Base-by-base conservation (phyloP, 2,888 invertebrate genomes). In the Eueremaeus valkanovi region DNA sequence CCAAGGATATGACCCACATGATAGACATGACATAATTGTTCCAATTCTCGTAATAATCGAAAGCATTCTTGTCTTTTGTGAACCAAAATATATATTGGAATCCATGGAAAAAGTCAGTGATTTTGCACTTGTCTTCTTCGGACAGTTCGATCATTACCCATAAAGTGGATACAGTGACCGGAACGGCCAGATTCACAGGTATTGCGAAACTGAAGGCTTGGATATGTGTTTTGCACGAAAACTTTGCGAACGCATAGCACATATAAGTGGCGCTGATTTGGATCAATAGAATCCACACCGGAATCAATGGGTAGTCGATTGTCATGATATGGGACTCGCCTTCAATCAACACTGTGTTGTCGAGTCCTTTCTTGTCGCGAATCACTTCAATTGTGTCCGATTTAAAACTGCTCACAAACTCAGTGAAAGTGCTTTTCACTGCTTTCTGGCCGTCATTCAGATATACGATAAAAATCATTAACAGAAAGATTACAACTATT, bases 191-290 rank as follows among this genome's bases (percentile, higher is more conserved):
- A 9, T 81, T 81, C 3, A 86, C 80, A 0, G 86, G 85, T 24
- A 85, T 78, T 0, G 85, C 82, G 79, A 85, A 86, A 72, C 84
- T 83, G 42, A 84, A 80, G 27, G 81, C 81, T 81, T 86, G 85
- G 81, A 86, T 85, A 77, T 83, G 83, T 21, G 85, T 82, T 78
- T 85, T 85, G 79, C 87, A 87, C 2, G 86, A 85, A 78, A 87
- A 84, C 77, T 86, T 85, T 55, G 83, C 84, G 66, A 84, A 82
- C 76, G 85, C 85, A 81, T 85, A 82, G 81, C 84, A 83, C 8
- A 85, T 73, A n/a, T 84, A 81, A 0, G 83, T 82, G 6, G 83
- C 81, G 16, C 1, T 16, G 11, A 75, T 36, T n/a, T 75, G 75
- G 9, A 55, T 31, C 21, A 75, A 5, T 11, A 75, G 45, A 13